Base-by-base conservation (phyloP, 2,113 vertebrate species). In the Austrofundulus limnaeus region DNA sequence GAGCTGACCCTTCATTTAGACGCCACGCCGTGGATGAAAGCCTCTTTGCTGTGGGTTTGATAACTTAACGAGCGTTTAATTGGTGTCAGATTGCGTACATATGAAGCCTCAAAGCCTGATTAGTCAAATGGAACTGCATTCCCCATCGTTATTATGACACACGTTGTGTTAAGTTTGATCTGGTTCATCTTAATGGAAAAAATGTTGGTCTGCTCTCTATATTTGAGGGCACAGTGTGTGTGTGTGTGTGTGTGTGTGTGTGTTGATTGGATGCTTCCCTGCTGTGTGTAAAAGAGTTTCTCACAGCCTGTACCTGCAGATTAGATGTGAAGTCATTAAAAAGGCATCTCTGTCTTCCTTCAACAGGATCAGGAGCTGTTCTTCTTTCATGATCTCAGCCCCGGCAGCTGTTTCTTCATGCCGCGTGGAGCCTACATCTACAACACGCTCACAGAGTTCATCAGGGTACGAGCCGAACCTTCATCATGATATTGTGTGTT, bases 311-410 rank as follows among this genome's bases (percentile, higher is more conserved):
- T 46, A 72, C 61, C 65, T 67, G 78, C 52, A 60, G 48, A 50
- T 38, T 2, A 65, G 11, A 28, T 43, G 19, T 77, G 63, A 79
- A 70, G 13, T 81, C 5, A 34, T 77, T 66, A 19, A 66, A 54
- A 67, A 37, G 9, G 64, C 1, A 56, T 64, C 16, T 60, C 37
- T 57, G 4, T 80, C 21, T 72, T 21, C 5, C 62, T 63, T 47
- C 3, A 2, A 15, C 79, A 98, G 97, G 96, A 99, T 19, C 96
- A 99, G 78, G 96, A 98, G n/a, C 93, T 99, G 61, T 99, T 97
- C 85, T 99, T 98, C 81, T 99, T 99, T 76, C 97, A 99, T 8
- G 95, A 98, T 50, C 81, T 99, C 81, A 98, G 96, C 77, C 96
- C 97, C 0, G 97, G 96, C 55, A 98, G 96, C 76, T 98, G 96